Conservation (phyloP, 2,113 vertebrate genomes). For the Chloropsis cyanopogon region DNA sequence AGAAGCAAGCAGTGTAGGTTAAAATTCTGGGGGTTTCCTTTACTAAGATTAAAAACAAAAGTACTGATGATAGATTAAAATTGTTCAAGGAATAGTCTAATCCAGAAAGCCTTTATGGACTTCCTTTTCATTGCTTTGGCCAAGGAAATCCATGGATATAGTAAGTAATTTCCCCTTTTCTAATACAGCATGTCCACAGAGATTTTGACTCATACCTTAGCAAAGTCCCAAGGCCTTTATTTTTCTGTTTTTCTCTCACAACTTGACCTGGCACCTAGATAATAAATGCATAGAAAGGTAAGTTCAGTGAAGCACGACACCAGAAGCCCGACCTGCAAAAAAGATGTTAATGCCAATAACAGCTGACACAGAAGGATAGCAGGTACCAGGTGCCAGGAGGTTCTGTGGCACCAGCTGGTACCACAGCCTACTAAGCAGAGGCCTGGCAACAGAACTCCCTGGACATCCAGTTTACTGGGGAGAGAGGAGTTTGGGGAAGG, state of each 20-base stretch:
- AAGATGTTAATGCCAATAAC: rapidly evolving
- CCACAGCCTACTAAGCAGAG: neutral
- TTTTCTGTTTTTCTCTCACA: neutral
- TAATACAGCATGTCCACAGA: neutral
- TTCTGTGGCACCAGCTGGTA: neutral
- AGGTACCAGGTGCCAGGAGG: neutral
- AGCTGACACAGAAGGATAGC: neutral
- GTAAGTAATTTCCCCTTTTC: neutral
- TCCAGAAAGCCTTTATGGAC: neutral
- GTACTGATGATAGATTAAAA: neutral
- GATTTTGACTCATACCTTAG: neutral
- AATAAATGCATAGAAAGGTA: neutral
- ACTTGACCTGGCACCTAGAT: neutral
- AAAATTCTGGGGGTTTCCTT: neutral
- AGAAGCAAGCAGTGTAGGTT: neutral
- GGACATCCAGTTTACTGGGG: neutral
- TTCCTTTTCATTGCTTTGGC: neutral
- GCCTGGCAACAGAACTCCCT: neutral
- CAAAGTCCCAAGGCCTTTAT: neutral
- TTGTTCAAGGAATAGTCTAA: neutral
- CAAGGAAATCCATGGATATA: neutral
- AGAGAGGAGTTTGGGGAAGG: neutral
- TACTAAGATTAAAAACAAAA: neutral
- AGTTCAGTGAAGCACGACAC: neutral
- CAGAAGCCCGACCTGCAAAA: neutral